Evolutionary conservation across 1,140 invertebrate genomes (phyloP).

Genomic region (Schlechtendalia chinensis): DNA sequence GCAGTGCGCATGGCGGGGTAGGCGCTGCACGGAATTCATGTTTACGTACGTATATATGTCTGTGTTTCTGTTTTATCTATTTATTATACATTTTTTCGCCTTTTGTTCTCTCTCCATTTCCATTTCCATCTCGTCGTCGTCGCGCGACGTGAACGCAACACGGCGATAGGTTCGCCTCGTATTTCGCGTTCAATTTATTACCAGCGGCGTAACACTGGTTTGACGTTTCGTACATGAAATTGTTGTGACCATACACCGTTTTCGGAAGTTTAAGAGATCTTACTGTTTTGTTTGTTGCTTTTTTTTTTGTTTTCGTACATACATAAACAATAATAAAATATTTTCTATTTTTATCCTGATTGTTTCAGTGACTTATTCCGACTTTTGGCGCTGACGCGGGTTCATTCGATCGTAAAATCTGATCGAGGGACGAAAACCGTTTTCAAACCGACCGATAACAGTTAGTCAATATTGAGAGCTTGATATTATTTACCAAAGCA

Average conservation of each 20-base stretch:
- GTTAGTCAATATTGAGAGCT: conserved; percentile 10
- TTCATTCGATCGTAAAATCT: conserved; percentile 29
- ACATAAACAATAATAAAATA: too few species aligned
- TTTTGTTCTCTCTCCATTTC: background rate
- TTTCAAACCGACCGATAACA: background rate
- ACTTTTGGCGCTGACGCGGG: background rate
- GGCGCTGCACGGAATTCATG: background rate
- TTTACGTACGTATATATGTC: background rate
- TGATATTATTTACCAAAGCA: too few species aligned
- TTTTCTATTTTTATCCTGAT: background rate
- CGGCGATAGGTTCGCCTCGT: background rate
- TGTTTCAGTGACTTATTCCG: background rate
- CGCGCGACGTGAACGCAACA: background rate
- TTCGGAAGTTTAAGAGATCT: background rate
- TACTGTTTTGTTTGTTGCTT: background rate
- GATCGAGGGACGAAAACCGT: background rate
- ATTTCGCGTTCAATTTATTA: conserved; percentile 21
- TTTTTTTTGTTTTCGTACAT: background rate
- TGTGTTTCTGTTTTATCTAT: conserved; percentile 12
- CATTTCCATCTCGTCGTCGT: background rate
- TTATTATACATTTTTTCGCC: conserved; percentile 13
- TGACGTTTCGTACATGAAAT: background rate
- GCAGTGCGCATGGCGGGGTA: background rate
- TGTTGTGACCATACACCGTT: background rate
- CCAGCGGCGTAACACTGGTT: background rate